Conservation (phyloP, 2,888 invertebrate genomes). For the Thereva unica region DNA sequence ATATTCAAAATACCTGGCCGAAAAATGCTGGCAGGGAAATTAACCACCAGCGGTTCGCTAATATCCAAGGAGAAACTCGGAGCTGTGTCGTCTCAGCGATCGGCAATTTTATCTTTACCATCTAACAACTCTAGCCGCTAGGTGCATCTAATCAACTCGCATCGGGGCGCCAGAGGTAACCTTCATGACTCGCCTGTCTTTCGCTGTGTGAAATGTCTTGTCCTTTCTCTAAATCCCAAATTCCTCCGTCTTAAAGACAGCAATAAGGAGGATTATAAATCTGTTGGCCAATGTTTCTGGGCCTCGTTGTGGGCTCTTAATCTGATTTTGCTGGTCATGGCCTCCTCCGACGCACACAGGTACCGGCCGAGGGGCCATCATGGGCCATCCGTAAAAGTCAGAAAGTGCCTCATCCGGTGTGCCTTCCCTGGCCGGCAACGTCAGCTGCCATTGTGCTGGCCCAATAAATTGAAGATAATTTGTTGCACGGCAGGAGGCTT, state of each 20-base stretch:
- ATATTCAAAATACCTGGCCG: no score
- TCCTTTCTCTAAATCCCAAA: slow-evolving; percentile 34
- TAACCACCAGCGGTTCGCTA: no score
- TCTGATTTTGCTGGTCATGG: slow-evolving; percentile 37
- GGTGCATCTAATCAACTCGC: slow-evolving; percentile 25
- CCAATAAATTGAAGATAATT: slow-evolving; percentile 48
- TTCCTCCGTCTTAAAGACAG: slow-evolving; percentile 10
- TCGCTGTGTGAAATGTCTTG: slow-evolving; percentile 32
- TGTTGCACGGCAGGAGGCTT: slow-evolving; percentile 45
- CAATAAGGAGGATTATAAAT: slow-evolving; percentile 31
- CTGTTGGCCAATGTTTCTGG: slow-evolving; percentile 11
- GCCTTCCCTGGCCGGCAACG: slow-evolving; percentile 15
- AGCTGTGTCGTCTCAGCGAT: neutral
- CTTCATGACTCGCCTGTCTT: slow-evolving; percentile 24
- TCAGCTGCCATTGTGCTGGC: slow-evolving; percentile 37
- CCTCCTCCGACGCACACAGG: slow-evolving; percentile 36
- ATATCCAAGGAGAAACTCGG: neutral
- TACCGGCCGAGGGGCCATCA: neutral
- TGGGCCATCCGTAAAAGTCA: slow-evolving; percentile 32
- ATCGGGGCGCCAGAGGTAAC: slow-evolving; percentile 26
- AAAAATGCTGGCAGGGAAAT: no score
- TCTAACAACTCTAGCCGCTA: slow-evolving; percentile 9
- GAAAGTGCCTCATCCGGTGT: slow-evolving; percentile 29
- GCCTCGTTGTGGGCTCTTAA: slow-evolving; percentile 24
- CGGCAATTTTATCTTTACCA: slow-evolving; percentile 2